Conservation (phyloP, 2,113 vertebrate species). For the Siphamia tubifer region DNA sequence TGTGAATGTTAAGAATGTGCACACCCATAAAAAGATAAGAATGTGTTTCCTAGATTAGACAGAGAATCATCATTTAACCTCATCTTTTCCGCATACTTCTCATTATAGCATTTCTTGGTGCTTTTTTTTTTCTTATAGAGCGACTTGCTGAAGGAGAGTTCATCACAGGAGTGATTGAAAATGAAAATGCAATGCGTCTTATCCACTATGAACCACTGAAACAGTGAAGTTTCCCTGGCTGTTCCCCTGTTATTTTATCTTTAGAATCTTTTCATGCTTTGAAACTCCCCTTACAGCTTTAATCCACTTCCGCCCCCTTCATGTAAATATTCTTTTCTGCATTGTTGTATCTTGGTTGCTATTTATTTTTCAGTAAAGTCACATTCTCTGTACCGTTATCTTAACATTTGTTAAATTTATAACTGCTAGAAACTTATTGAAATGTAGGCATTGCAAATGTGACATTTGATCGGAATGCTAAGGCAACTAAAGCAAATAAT, state of each 20-base stretch:
- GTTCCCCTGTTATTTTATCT: not conserved
- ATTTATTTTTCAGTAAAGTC: conserved; percentile 7
- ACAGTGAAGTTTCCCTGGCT: conserved; percentile 20
- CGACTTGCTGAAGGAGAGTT: conserved; percentile 86
- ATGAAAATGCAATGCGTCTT: conserved; percentile 82
- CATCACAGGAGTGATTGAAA: conserved; percentile 82
- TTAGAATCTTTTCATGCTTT: not conserved
- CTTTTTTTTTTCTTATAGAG: conserved; percentile 58
- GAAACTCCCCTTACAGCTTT: not conserved
- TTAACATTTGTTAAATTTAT: conserved; percentile 28
- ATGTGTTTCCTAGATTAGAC: conserved; percentile 22
- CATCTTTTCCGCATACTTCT: not conserved
- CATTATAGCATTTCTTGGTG: not conserved
- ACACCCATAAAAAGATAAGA: conserved; percentile 25
- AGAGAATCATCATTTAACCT: conserved; percentile 3
- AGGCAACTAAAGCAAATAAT: no score
- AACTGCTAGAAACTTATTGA: not conserved
- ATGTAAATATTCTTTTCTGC: conserved; percentile 66
- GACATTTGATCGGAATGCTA: no score
- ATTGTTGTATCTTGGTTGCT: conserved; percentile 26
- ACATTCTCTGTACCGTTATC: not conserved
- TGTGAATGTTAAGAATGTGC: not conserved
- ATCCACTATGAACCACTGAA: conserved; percentile 81
- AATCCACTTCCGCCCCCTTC: not conserved
- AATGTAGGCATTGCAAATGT: no score